Conservation (phyloP, 1,140 invertebrate genomes). For the Lasioglossum baleicum region DNA sequence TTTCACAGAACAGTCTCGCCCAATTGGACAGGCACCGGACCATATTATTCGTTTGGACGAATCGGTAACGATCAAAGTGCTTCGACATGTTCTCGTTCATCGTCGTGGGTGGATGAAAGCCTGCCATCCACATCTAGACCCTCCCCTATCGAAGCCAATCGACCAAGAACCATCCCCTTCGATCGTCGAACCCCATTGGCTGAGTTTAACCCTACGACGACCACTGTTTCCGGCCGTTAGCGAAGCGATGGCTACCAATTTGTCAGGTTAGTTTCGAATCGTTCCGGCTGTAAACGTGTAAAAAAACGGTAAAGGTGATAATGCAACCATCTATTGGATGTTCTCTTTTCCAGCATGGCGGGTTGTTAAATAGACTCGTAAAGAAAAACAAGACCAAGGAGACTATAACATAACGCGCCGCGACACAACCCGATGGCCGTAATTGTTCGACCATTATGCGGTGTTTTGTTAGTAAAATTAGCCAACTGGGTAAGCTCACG, state of each 20-base stretch:
- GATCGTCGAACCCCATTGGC: slow-evolving; percentile 50
- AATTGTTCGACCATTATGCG: background rate
- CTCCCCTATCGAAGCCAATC: slow-evolving; percentile 46
- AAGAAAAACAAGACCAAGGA: slow-evolving; percentile 2
- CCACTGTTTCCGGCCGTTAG: slow-evolving; percentile 40
- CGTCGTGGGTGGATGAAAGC: background rate
- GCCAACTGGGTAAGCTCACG: background rate
- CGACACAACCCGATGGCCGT: background rate
- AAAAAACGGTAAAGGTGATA: too few relatives aligned
- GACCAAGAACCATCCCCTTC: slow-evolving; percentile 47
- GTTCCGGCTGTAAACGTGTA: too few relatives aligned
- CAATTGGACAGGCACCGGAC: too few relatives aligned
- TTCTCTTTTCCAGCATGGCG: background rate
- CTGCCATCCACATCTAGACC: too few relatives aligned
- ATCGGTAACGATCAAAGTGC: too few relatives aligned
- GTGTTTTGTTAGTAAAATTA: slow-evolving; percentile 24
- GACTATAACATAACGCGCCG: slow-evolving; percentile 2
- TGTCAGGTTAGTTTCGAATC: too few relatives aligned
- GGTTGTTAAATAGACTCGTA: slow-evolving; percentile 15
- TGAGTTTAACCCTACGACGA: slow-evolving; percentile 16
- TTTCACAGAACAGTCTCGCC: too few relatives aligned
- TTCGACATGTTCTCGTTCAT: too few relatives aligned
- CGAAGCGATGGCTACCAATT: too few relatives aligned
- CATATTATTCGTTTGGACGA: too few relatives aligned
- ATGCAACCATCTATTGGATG: too few relatives aligned